A percentile compares a stretch with the other conserved stretches of the same genome.
Evolutionary conservation across 2,113 vertebrate species (phyloP).

Genomic region (Percina caprodes): DNA sequence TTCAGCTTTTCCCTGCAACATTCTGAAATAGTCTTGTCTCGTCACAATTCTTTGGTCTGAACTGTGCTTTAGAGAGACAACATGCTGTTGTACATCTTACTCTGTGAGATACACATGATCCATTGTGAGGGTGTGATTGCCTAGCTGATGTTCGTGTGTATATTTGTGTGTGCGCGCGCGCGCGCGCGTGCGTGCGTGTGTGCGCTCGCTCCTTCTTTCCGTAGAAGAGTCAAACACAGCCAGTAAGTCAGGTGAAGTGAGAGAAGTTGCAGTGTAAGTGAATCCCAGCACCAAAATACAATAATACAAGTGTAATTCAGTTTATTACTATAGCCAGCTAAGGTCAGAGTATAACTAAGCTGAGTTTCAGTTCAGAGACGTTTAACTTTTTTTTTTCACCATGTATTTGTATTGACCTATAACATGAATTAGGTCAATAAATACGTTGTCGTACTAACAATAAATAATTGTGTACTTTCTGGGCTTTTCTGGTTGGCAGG

Average conservation of each 20-base stretch:
- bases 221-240: constrained; percentile 22
- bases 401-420: background rate
- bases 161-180: background rate
- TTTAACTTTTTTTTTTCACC: background rate
- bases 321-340: background rate
- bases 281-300: background rate
- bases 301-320: background rate
- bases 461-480: constrained; percentile 20
- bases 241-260: constrained; percentile 15
- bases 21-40: too few species aligned
- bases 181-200: background rate
- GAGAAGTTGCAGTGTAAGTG: constrained; percentile 13
- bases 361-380: background rate
- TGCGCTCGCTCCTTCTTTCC: background rate
- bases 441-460: background rate
- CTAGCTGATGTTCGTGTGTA: background rate
- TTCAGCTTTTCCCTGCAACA: too few species aligned
- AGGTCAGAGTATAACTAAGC: background rate
- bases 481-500: constrained; percentile 80
- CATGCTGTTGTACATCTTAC: background rate
- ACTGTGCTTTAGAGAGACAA: background rate
- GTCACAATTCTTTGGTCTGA: too few species aligned
- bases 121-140: background rate
- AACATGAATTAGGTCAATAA: background rate
- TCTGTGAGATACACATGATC: background rate